phyloP scores from a whole-genome alignment of 2,888 invertebrate species.

The Charanyca ferruginea region DNA sequence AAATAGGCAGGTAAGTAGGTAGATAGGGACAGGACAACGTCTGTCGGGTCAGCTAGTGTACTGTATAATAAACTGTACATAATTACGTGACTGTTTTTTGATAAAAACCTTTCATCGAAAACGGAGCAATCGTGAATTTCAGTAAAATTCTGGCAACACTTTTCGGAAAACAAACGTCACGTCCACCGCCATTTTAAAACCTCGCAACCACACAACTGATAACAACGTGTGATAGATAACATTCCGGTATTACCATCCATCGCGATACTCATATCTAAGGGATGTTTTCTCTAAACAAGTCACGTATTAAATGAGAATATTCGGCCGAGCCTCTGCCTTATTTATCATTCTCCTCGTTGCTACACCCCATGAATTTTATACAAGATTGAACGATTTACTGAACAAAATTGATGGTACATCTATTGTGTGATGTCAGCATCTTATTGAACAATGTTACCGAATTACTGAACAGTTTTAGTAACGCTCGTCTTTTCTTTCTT shows the following conservation, averaged over 20 bases:
- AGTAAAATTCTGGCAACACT: neutral
- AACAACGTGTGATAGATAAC: conserved; percentile 86
- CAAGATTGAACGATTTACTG: conserved; percentile 91
- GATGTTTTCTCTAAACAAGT: conserved; percentile 88
- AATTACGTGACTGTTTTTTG: no score
- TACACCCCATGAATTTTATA: conserved; percentile 91
- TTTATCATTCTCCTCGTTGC: conserved; percentile 90
- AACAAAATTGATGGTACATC: conserved; percentile 90
- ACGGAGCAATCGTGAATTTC: no score
- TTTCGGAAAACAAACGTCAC: neutral
- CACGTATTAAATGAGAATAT: conserved; percentile 91
- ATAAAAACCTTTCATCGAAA: no score
- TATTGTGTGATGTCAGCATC: conserved; percentile 86
- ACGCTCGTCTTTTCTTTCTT: conserved; percentile 40
- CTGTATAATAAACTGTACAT: no score
- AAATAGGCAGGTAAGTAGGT: no score
- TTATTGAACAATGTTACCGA: conserved; percentile 79
- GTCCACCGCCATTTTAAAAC: conserved; percentile 33
- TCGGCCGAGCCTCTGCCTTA: conserved; percentile 89
- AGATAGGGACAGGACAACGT: no score
- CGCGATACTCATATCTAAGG: conserved; percentile 86
- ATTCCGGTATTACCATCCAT: conserved; percentile 80
- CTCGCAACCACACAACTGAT: conserved; percentile 72
- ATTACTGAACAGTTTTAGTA: conserved; percentile 66
- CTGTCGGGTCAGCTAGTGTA: no score